These are phyloP conservation scores for Gonioctena quinquepunctata DNA, from an alignment of 1,140 invertebrate genomes.

Conservation along the genomic window DNA sequence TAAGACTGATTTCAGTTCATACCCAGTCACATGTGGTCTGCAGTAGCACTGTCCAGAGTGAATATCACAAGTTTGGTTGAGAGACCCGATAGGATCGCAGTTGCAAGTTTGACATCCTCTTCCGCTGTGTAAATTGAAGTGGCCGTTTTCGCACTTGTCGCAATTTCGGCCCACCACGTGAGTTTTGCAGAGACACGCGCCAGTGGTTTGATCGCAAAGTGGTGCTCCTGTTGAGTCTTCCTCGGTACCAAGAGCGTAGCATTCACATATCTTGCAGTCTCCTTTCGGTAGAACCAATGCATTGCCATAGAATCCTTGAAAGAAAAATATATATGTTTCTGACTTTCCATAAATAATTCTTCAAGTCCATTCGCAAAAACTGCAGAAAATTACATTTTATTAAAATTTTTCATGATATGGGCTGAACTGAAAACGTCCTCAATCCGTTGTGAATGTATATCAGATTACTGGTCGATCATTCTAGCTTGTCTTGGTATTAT, in stretches of 20 bases:
- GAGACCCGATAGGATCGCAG: slow-evolving; percentile 84
- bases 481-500: no score
- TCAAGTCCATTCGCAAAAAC: no score
- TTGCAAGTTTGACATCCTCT: slow-evolving; percentile 85
- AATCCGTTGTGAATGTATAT: no score
- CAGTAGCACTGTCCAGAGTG: slow-evolving; percentile 86
- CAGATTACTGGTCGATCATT: no score
- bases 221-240: slow-evolving; percentile 69
- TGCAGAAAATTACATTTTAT: no score
- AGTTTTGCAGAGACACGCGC: slow-evolving; percentile 84
- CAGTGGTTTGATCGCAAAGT: slow-evolving; percentile 79
- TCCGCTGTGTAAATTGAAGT: slow-evolving; percentile 79
- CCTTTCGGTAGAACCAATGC: slow-evolving; percentile 85
- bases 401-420: no score
- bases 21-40: slow-evolving; percentile 82
- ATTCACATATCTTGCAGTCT: slow-evolving; percentile 87
- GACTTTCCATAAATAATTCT: no score
- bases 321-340: no score
- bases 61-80: slow-evolving; percentile 80
- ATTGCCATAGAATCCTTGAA: slow-evolving; percentile 81
- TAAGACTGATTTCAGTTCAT: no score
- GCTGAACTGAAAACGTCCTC: no score
- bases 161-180: slow-evolving; percentile 88
- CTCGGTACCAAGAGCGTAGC: slow-evolving; percentile 78
- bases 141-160: slow-evolving; percentile 85